Evolutionary conservation across 2,797 vertebrate species (phyloP), one percentile per base, ranked within the genome.

Genomic region (Megalops cyprinoides): DNA sequence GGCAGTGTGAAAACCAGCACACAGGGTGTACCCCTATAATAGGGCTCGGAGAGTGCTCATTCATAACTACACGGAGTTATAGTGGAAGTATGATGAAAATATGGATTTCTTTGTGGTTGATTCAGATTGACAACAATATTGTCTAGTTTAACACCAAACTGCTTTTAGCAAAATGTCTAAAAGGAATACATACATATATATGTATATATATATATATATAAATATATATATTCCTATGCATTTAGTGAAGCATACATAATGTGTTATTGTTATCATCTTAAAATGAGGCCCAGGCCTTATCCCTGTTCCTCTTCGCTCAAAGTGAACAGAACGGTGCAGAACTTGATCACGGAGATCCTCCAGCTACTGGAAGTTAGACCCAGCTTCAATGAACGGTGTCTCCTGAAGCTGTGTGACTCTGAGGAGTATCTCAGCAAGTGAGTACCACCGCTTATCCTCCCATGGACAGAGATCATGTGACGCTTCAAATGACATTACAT

Each of bases 361-460:
- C 77, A 77, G 49, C 80, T 92, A 76, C 81, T 93, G 39, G 89
- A 91, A 23, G 31, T 80, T n/a, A 1, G 73, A 1, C 56, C 51
- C 9, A 4, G 12, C 15, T 14, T 58, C 0, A 74, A 15, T 1
- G 84, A 42, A 0, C 48, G 82, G 28, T 89, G 87, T 42, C 76
- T 93, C 53, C 84, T 95, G 1, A 94, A 94, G 77, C 82, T 94
- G 42, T 94, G 93, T 0, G 78, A 93, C 84, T 88, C 91, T 0
- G 91, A 94, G 14, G 92, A 94, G 84, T 92, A 85, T 74, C 92
- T 95, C 65, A 88, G 51, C 20, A 94, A 90, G 94, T 94, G 84
- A 85, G 88, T 74, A 67, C 20, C 9, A 42, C 23, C 4, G 42
- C 20, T 58, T 31, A 1, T n/a, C n/a, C n/a, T n/a, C n/a, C n/a